These are phyloP conservation scores for Drosophila pachea DNA, from an alignment of 1,140 invertebrate genomes.

Conservation along the genomic window DNA sequence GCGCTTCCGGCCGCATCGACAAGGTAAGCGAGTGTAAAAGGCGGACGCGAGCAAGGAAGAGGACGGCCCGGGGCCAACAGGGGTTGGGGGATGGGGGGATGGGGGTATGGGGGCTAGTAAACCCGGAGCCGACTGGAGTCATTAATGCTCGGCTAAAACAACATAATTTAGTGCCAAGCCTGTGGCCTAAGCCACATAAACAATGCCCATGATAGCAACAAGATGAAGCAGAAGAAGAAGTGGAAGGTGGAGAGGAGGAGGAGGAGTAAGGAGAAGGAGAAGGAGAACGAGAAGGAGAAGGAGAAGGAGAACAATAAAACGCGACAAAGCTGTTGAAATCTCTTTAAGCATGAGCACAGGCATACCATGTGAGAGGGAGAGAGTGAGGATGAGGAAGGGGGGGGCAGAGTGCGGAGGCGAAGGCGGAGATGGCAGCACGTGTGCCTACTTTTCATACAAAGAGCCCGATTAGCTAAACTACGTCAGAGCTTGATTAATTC, in stretches of 20 bases:
- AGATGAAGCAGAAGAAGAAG: neutral
- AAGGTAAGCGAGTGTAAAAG: neutral
- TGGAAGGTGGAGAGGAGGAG: neutral
- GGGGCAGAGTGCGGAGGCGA: too few relatives aligned
- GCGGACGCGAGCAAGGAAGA: neutral
- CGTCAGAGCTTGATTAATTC: too few relatives aligned
- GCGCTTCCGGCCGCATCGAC: constrained; percentile 60
- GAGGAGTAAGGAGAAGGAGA: constrained; percentile 11
- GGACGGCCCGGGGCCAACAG: constrained; percentile 12
- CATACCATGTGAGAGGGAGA: too few relatives aligned
- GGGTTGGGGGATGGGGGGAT: too few relatives aligned
- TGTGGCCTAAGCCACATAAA: constrained; percentile 56
- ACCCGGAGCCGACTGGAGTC: constrained; percentile 38
- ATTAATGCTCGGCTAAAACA: constrained; percentile 66
- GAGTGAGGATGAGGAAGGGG: too few relatives aligned
- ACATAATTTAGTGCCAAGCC: constrained; percentile 62
- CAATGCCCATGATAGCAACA: constrained; percentile 47
- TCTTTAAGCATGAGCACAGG: constrained; percentile 40
- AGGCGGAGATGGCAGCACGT: too few relatives aligned
- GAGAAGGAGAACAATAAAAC: constrained; percentile 12
- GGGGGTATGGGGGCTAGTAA: neutral
- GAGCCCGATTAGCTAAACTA: too few relatives aligned
- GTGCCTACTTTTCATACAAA: too few relatives aligned
- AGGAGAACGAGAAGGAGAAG: constrained; percentile 4
- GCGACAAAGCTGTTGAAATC: constrained; percentile 45